These are phyloP conservation scores for Yponomeuta malinellus DNA, from an alignment of 2,888 invertebrate genomes.

Conservation along the genomic window DNA sequence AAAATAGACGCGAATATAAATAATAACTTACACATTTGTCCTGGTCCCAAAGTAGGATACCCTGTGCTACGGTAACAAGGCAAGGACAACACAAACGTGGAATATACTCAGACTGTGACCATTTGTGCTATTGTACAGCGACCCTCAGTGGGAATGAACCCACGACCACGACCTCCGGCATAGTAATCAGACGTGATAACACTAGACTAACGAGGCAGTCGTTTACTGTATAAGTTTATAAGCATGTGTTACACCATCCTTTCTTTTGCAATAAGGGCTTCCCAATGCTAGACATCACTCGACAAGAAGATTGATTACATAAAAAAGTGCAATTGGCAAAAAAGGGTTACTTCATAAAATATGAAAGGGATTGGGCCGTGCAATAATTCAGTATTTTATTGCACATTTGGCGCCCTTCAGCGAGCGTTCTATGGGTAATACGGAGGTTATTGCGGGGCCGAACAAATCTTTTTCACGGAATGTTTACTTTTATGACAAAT, in stretches of 20 bases:
- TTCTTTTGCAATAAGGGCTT: neutral
- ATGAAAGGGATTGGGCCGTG: constrained; percentile 19
- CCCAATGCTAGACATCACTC: neutral
- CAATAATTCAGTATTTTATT: constrained; percentile 34
- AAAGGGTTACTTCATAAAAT: constrained; percentile 24
- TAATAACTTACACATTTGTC: too few relatives aligned
- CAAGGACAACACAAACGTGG: too few relatives aligned
- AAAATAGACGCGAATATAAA: too few relatives aligned
- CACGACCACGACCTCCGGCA: too few relatives aligned
- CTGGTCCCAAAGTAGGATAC: too few relatives aligned
- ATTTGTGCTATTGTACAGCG: too few relatives aligned
- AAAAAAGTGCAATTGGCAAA: constrained; percentile 25
- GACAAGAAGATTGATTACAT: constrained; percentile 20
- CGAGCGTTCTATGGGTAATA: constrained; percentile 31
- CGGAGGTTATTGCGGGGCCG: constrained; percentile 32
- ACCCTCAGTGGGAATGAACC: too few relatives aligned
- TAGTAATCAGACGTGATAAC: too few relatives aligned
- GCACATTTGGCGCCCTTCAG: constrained; percentile 26
- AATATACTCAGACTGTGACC: too few relatives aligned
- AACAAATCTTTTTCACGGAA: constrained; percentile 12
- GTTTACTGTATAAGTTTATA: neutral
- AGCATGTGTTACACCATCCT: neutral
- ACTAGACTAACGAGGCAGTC: too few relatives aligned
- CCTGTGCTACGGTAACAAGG: too few relatives aligned
- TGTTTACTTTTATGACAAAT: constrained; percentile 16